These are phyloP conservation scores for Spodoptera littoralis DNA, from an alignment of 2,888 invertebrate species.

Conservation along the genomic window DNA sequence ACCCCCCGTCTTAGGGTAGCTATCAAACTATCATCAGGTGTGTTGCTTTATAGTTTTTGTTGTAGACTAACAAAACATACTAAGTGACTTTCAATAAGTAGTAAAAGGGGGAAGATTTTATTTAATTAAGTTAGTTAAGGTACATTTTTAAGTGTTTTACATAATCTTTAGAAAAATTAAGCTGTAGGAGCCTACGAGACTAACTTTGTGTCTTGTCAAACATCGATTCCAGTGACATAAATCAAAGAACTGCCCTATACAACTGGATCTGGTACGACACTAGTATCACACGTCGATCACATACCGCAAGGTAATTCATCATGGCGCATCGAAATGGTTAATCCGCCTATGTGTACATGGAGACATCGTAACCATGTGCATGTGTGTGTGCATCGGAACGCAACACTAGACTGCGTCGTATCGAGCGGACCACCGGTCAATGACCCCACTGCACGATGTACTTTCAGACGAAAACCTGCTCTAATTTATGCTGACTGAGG, in stretches of 20 bases:
- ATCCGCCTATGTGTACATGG: conserved; percentile 28
- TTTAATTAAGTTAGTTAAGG: background rate
- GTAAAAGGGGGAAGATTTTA: background rate
- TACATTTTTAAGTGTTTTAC: background rate
- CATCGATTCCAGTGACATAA: background rate
- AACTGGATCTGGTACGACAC: conserved; percentile 17
- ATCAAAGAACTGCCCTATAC: conserved; percentile 7
- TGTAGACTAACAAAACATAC: conserved; percentile 3
- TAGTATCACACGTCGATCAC: conserved; percentile 29
- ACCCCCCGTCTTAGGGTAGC: conserved; percentile 9
- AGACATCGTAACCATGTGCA: conserved; percentile 13
- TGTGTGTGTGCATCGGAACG: conserved; percentile 40
- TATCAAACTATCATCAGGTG: conserved; percentile 11
- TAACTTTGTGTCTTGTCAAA: background rate
- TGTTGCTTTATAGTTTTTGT: conserved; percentile 13
- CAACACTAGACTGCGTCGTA: conserved; percentile 53
- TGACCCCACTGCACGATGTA: conserved; percentile 53
- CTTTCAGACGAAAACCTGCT: conserved; percentile 46
- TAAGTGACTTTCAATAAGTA: conserved; percentile 18
- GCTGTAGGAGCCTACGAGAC: no score
- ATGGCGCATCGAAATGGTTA: conserved; percentile 32
- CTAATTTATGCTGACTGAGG: conserved; percentile 56
- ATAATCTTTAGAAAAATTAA: background rate
- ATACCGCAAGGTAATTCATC: conserved; percentile 28
- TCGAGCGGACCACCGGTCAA: conserved; percentile 52